phyloP scores from a whole-genome alignment of 2,888 invertebrate species.

The Trachelus stipa region DNA sequence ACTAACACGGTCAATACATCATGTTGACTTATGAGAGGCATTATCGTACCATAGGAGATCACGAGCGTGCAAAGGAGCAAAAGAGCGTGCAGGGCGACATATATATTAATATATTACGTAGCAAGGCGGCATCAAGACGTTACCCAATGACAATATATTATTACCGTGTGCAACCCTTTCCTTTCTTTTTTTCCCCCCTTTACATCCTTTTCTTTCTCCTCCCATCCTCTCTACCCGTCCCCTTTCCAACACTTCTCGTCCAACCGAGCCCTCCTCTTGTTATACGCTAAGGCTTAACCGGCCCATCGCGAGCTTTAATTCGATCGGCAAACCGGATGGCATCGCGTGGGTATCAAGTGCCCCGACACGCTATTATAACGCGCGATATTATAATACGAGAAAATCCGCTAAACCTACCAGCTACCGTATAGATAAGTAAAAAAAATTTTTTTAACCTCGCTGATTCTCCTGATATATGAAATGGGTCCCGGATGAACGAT shows the following conservation, averaged over 20 bases:
- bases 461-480: not conserved
- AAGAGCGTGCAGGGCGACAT: constrained; percentile 13
- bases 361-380: constrained; percentile 1
- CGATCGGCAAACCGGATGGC: constrained; percentile 31
- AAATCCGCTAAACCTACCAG: not conserved
- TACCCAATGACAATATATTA: constrained; percentile 58
- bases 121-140: constrained; percentile 50
- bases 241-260: constrained; percentile 3
- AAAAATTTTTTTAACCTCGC: not conserved
- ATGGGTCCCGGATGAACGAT: not conserved
- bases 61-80: constrained; percentile 2
- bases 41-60: constrained; percentile 42
- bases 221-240: constrained; percentile 18
- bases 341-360: constrained; percentile 21
- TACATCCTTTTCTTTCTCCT: constrained; percentile 5
- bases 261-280: constrained; percentile 21
- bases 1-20: constrained; percentile 46
- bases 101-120: constrained; percentile 50
- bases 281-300: constrained; percentile 37
- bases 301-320: constrained; percentile 36
- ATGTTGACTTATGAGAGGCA: constrained; percentile 60
- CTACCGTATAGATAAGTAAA: not conserved
- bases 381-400: not conserved
- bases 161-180: constrained; percentile 35
- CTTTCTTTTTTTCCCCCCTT: constrained; percentile 35